phyloP scores from a whole-genome alignment of 2,888 invertebrate genomes.

The Apamea sordens region DNA sequence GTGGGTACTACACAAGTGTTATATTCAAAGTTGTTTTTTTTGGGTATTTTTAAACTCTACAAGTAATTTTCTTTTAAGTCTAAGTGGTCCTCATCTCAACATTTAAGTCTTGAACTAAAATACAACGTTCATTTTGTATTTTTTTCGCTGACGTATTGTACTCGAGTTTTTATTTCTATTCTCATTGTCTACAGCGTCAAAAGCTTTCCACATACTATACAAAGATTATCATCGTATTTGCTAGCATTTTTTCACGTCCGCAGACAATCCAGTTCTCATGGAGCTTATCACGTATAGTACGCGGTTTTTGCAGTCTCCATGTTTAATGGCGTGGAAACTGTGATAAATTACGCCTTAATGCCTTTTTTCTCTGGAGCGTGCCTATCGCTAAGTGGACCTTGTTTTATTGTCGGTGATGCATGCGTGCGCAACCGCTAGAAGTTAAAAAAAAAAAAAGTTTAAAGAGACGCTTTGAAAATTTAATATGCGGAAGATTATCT shows the following conservation, averaged over 20 bases:
- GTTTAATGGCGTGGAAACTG: conserved; percentile 88
- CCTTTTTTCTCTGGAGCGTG: conserved; percentile 80
- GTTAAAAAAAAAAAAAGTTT: conserved; percentile 7
- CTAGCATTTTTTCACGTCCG: conserved; percentile 78
- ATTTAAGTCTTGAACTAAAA: not conserved
- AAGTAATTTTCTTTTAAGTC: not conserved
- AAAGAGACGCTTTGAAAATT: conserved; percentile 32
- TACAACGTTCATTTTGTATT: not conserved
- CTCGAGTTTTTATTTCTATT: not conserved
- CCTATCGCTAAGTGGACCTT: conserved; percentile 78
- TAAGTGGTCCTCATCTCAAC: not conserved
- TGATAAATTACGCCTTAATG: conserved; percentile 89
- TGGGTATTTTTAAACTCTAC: not conserved
- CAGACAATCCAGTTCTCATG: conserved; percentile 83
- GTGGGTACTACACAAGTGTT: not conserved
- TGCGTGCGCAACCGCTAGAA: conserved; percentile 49
- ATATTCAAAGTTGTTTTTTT: not conserved
- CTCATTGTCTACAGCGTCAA: not conserved
- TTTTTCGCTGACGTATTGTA: not conserved
- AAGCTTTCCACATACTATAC: conserved; percentile 13
- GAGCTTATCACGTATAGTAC: conserved; percentile 85
- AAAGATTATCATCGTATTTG: conserved; percentile 40
- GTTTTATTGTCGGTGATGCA: conserved; percentile 78
- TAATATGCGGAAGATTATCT: conserved; percentile 28
- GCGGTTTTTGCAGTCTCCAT: conserved; percentile 85